Conservation (phyloP, 92 coral and sea anemone genomes). For the Phenganax marumi region DNA sequence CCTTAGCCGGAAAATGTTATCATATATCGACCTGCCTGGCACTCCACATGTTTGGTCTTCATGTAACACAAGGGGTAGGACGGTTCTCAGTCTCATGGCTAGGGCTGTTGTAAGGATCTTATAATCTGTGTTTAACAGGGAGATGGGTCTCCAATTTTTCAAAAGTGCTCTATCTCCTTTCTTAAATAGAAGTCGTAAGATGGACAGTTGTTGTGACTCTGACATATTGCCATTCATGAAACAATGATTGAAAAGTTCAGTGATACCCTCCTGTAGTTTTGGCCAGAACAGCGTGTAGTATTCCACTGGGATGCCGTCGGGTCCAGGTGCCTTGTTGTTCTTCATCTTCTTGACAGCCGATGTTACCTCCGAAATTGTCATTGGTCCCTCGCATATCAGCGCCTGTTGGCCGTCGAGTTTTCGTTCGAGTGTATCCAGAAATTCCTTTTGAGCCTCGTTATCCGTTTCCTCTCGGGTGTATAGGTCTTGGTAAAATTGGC, state of each 20-base stretch:
- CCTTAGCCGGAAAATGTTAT: slow-evolving; percentile 8
- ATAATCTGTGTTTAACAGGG: background rate
- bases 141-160: background rate
- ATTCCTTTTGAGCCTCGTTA: background rate
- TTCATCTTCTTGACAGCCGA: background rate
- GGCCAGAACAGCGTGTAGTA: background rate
- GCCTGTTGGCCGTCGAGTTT: background rate
- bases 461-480: background rate
- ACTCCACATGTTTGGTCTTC: background rate
- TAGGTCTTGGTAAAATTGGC: background rate
- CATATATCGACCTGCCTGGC: slow-evolving; percentile 2
- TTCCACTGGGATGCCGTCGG: background rate
- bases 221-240: background rate
- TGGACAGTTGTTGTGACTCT: background rate
- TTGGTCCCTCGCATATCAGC: background rate
- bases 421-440: background rate
- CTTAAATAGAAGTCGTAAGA: background rate
- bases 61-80: background rate
- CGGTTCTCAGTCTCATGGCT: background rate
- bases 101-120: background rate
- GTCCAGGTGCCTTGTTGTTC: background rate
- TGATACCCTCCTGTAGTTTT: background rate
- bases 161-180: background rate
- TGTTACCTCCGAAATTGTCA: background rate
- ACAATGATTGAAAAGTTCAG: background rate